A percentile compares a stretch with the other conserved stretches of the same genome.
phyloP scores from a whole-genome alignment of 2,797 vertebrate genomes.

The Labroides dimidiatus region DNA sequence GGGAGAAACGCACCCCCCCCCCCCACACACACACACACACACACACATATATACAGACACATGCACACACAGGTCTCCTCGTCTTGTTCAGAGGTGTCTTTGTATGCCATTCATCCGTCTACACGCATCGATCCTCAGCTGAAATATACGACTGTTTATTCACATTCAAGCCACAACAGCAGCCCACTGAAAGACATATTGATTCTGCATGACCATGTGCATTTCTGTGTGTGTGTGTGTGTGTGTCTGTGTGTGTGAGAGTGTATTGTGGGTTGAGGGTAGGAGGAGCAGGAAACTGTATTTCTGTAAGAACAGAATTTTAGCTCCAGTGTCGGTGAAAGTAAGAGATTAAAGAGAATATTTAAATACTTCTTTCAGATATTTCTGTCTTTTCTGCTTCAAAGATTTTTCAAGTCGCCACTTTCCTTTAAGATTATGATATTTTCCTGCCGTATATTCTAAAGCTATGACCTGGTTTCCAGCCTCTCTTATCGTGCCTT shows the following conservation, averaged over 20 bases:
- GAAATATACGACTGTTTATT: conserved; percentile 83
- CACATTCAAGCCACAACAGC: conserved; percentile 76
- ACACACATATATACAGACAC: not conserved
- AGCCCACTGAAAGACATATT: conserved; percentile 73
- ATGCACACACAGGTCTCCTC: conserved; percentile 23
- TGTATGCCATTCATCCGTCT: conserved; percentile 77
- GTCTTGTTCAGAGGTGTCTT: conserved; percentile 66
- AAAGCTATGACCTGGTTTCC: not conserved
- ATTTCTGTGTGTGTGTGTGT: conserved; percentile 9
- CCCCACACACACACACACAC: not conserved
- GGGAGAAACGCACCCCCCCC: not conserved
- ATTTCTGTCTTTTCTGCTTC: too few species aligned
- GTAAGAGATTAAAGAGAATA: conserved; percentile 3
- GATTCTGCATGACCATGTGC: conserved; percentile 62
- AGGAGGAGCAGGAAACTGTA: conserved; percentile 26
- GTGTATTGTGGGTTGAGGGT: conserved; percentile 18
- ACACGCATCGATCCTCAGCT: conserved; percentile 74
- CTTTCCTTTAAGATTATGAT: not conserved
- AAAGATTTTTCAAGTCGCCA: not conserved
- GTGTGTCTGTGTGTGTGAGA: conserved; percentile 8
- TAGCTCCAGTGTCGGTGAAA: not conserved
- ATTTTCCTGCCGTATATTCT: too few species aligned
- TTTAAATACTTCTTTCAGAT: not conserved
- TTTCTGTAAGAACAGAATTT: conserved; percentile 16
- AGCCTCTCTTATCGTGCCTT: not conserved